These are phyloP conservation scores for Pseudocheirus occidentalis DNA, from an alignment of 2,797 vertebrate genomes.

Conservation along the genomic window DNA sequence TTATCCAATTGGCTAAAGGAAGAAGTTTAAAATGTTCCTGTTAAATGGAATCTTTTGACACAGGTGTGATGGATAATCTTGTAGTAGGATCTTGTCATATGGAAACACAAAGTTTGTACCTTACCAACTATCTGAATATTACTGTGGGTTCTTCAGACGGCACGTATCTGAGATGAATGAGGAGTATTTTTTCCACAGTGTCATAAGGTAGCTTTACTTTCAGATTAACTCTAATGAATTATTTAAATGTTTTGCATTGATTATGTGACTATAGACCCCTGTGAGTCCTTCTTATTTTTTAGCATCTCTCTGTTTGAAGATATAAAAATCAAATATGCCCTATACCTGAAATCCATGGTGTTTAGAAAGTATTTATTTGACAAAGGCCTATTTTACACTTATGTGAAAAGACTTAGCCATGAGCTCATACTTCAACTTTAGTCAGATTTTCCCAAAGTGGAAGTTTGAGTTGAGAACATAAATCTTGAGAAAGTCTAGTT, in stretches of 20 bases:
- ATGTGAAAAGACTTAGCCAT: background rate
- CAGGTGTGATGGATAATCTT: background rate
- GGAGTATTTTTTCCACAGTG: background rate
- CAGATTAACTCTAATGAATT: background rate
- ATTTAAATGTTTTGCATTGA: background rate
- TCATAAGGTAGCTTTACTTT: background rate
- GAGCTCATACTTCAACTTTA: background rate
- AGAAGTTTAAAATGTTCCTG: background rate
- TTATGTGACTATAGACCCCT: background rate
- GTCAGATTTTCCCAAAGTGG: background rate
- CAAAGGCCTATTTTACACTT: background rate
- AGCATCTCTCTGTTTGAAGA: background rate
- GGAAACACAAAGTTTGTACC: background rate
- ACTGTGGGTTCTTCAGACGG: background rate
- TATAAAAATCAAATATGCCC: background rate
- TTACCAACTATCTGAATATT: background rate
- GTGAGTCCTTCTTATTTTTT: background rate
- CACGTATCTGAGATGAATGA: background rate
- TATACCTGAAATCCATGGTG: background rate
- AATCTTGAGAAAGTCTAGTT: background rate
- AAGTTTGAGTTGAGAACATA: background rate
- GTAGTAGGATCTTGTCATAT: background rate
- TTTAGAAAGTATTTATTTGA: background rate
- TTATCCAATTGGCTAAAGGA: background rate
- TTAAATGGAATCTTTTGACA: background rate